A percentile compares a stretch with the other conserved stretches of the same genome.
phyloP scores from a whole-genome alignment of 2,113 vertebrate genomes.

The Ammodytes marinus region DNA sequence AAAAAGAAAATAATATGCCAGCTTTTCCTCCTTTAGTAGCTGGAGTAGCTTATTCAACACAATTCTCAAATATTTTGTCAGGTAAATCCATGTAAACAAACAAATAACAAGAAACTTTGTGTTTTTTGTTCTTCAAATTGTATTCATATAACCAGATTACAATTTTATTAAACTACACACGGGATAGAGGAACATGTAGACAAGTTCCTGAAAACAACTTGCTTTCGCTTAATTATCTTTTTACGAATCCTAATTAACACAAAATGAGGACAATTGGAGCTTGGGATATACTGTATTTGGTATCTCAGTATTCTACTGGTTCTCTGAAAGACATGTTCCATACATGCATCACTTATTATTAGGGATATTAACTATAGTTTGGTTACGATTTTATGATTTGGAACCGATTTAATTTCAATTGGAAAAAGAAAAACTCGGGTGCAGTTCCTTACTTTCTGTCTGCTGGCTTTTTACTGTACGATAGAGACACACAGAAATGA shows the following conservation, averaged over 20 bases:
- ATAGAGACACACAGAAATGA: neutral
- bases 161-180: neutral
- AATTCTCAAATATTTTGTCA: neutral
- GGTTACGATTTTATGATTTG: neutral
- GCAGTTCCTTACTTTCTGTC: neutral
- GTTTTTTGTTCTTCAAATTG: conserved; percentile 12
- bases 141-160: neutral
- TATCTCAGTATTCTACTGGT: neutral
- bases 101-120: no score
- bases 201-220: neutral
- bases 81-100: neutral
- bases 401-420: neutral
- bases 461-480: neutral
- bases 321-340: neutral
- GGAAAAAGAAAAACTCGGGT: neutral
- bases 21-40: no score
- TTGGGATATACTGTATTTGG: neutral
- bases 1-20: neutral
- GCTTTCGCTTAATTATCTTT: neutral
- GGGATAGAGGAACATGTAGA: neutral
- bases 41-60: neutral
- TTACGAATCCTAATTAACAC: neutral
- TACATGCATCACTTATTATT: neutral
- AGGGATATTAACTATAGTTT: neutral
- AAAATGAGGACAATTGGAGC: neutral